Evolutionary conservation across 2,888 invertebrate species (phyloP), one percentile per base, ranked within the genome.

Genomic region (Tipula lateralis): DNA sequence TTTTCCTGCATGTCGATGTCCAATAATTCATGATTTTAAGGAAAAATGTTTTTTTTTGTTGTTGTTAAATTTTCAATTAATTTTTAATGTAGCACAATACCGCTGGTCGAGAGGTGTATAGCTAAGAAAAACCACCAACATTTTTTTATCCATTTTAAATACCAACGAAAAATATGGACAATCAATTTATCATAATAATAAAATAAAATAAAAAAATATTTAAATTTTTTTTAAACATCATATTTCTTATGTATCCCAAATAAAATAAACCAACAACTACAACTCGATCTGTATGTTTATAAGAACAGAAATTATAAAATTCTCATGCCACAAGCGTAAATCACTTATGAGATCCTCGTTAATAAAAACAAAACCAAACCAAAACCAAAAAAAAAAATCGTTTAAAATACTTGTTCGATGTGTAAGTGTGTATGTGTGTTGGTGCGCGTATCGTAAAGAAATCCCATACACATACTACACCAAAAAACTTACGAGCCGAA

Each of bases 341-440:
- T 83, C 83, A 83, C 83, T 83, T 83, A 83, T 34, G 34, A 83
- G 83, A 83, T 83, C 34, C 83, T 83, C 83, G 83, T 83, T 83
- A 83, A 83, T 83, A 83, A 83, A 83, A 83, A 83, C 30, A 82
- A 82, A 82, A 82, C 29, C 29, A 82, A 82, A 82, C 29, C 82
- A 30, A 32, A n/a, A 80, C 6, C 16, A 39, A 66, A 44, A 82
- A 82, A 30, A n/a, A 30, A 82, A 82, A 82, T 82, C 29, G 66
- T 66, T 82, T 82, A 82, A 82, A 82, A 82, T 30, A 30, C 82
- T 82, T 82, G 82, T 82, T 82, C 82, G n/a, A n/a, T 82, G n/a
- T 66, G 13, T 82, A n/a, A 30, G 1, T 80, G n/a, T 80, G n/a
- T 82, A 12, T 30, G 29, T 2, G 29, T 12, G 29, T 12, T 19